phyloP scores from a whole-genome alignment of 2,888 invertebrate species.

The Tachystola acroxantha region DNA sequence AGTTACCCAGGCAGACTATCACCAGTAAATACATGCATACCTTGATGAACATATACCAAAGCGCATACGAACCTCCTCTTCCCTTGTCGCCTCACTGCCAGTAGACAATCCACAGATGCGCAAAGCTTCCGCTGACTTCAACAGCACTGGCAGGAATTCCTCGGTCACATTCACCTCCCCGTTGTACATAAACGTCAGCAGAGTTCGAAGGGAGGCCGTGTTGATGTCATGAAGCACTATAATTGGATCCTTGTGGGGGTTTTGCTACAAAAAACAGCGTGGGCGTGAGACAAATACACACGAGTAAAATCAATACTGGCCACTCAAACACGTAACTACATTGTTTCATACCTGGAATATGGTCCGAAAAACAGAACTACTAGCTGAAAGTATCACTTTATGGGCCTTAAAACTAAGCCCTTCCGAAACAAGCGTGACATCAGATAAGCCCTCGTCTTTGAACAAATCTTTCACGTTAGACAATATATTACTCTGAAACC shows the following conservation, averaged over 20 bases:
- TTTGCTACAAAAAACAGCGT: conserved; percentile 78
- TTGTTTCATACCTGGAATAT: conserved; percentile 75
- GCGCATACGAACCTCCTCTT: conserved; percentile 49
- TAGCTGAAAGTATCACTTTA: conserved; percentile 83
- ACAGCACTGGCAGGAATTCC: conserved; percentile 81
- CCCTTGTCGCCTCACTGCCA: conserved; percentile 59
- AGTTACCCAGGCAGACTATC: no score
- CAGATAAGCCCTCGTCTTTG: conserved; percentile 81
- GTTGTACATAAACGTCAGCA: conserved; percentile 85
- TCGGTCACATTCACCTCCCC: conserved; percentile 86
- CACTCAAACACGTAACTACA: not conserved
- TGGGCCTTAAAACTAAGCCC: conserved; percentile 83
- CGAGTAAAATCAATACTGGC: conserved; percentile 3
- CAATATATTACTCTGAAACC: conserved; percentile 81
- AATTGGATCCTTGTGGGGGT: conserved; percentile 86
- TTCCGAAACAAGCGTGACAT: conserved; percentile 82
- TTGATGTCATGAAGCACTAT: conserved; percentile 86
- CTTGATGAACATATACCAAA: no score
- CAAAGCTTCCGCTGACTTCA: conserved; percentile 83
- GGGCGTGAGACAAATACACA: conserved; percentile 43
- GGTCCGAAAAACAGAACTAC: conserved; percentile 81
- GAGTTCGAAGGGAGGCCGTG: conserved; percentile 80
- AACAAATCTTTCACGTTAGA: conserved; percentile 80
- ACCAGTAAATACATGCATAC: no score
- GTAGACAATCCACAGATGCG: conserved; percentile 84